Evolutionary conservation across 1,140 invertebrate genomes (phyloP).

Genomic region (Metaphire vulgaris): DNA sequence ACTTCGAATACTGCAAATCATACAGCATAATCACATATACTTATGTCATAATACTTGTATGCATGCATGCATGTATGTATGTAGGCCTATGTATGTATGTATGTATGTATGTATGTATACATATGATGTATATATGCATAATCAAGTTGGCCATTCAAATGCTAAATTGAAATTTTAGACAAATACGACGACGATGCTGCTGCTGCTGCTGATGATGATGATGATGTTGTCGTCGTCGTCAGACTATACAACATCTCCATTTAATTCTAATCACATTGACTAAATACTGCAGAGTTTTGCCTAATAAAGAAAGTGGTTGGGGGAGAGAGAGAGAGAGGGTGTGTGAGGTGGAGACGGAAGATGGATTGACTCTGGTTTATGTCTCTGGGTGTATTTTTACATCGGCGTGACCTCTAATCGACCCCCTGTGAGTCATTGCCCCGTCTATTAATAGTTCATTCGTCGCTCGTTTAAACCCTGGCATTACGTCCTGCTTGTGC

Average conservation of each 20-base stretch:
- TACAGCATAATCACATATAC: neutral
- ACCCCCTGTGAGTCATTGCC: too few relatives aligned
- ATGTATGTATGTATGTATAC: neutral
- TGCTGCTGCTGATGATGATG: too few relatives aligned
- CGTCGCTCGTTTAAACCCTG: too few relatives aligned
- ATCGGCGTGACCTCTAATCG: too few relatives aligned
- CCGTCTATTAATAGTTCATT: too few relatives aligned
- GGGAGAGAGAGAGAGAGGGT: too few relatives aligned
- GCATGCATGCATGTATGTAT: neutral
- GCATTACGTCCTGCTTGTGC: too few relatives aligned
- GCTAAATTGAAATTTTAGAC: too few relatives aligned
- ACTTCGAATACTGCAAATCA: neutral
- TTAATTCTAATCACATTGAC: neutral
- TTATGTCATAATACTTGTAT: neutral
- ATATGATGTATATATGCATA: neutral
- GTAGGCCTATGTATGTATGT: neutral
- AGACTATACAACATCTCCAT: neutral
- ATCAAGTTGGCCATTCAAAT: neutral
- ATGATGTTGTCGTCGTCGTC: neutral
- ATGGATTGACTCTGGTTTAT: too few relatives aligned
- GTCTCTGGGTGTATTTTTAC: too few relatives aligned
- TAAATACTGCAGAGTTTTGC: neutral
- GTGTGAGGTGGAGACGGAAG: too few relatives aligned
- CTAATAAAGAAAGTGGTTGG: neutral
- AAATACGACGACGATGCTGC: too few relatives aligned